A percentile compares a stretch with the other conserved stretches of the same genome.
These are phyloP conservation scores for Athripsodes cinereus DNA, from an alignment of 2,888 invertebrate genomes.

Conservation along the genomic window DNA sequence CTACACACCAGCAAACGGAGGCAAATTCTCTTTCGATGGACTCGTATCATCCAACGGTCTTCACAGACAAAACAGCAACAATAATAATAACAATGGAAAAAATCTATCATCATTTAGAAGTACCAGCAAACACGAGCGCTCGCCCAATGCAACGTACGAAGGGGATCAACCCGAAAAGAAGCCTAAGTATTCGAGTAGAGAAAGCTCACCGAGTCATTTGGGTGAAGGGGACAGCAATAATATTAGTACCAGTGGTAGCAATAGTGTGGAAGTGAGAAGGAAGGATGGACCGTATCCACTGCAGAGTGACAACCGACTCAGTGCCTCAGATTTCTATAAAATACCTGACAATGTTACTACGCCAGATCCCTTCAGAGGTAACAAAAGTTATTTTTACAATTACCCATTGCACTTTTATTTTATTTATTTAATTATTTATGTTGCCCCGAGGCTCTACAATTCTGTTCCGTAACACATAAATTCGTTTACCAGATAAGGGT, in stretches of 20 bases:
- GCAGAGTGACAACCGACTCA: conserved; percentile 36
- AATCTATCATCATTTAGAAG: neutral
- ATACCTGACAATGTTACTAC: conserved; percentile 44
- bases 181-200: conserved; percentile 27
- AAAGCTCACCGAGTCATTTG: conserved; percentile 10
- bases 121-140: conserved; percentile 23
- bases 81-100: too few species aligned
- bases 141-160: conserved; percentile 23
- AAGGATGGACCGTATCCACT: conserved; percentile 25
- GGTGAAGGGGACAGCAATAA: conserved; percentile 13
- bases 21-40: conserved; percentile 26
- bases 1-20: conserved; percentile 38
- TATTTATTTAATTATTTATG: too few species aligned
- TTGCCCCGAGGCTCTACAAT: too few species aligned
- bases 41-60: conserved; percentile 28
- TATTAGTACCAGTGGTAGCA: too few species aligned
- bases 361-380: conserved; percentile 49
- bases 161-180: conserved; percentile 38
- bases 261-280: conserved; percentile 22
- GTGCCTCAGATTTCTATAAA: conserved; percentile 47
- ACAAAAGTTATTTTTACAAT: too few species aligned
- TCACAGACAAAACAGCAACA: conserved; percentile 4
- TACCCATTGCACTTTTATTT: too few species aligned
- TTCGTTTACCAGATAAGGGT: too few species aligned
- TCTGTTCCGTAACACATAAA: too few species aligned